Conservation (phyloP, 2,113 vertebrate genomes). For the Erinaceus europaeus region DNA sequence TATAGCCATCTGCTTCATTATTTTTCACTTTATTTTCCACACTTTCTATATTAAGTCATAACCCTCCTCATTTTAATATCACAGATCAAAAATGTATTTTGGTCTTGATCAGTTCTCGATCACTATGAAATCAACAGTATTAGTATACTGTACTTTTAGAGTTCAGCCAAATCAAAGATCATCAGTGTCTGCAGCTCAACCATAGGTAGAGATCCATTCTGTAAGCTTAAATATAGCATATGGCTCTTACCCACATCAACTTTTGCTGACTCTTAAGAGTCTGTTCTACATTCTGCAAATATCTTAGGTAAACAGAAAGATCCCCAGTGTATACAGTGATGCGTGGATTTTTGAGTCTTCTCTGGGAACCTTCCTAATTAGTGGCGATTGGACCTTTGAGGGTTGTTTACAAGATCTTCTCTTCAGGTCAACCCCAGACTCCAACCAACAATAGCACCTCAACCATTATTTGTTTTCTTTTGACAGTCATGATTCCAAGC, state of each 20-base stretch:
- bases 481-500: not conserved
- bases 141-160: not conserved
- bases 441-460: not conserved
- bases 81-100: constrained; percentile 1
- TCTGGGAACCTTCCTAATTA: not conserved
- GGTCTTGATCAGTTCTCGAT: not conserved
- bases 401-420: not conserved
- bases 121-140: not conserved
- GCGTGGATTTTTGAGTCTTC: not conserved
- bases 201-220: not conserved
- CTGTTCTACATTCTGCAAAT: not conserved
- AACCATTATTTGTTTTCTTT: not conserved
- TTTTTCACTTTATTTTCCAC: not conserved
- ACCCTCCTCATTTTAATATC: not conserved
- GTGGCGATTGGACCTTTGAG: not conserved
- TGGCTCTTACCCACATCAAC: not conserved
- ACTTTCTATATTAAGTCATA: not conserved
- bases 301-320: not conserved
- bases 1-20: not conserved
- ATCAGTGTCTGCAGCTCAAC: not conserved
- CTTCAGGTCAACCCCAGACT: not conserved
- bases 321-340: rapidly evolving
- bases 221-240: not conserved
- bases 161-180: constrained; percentile 30
- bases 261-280: not conserved